Conservation (phyloP, 2,888 invertebrate genomes). For the Theristus sp. region DNA sequence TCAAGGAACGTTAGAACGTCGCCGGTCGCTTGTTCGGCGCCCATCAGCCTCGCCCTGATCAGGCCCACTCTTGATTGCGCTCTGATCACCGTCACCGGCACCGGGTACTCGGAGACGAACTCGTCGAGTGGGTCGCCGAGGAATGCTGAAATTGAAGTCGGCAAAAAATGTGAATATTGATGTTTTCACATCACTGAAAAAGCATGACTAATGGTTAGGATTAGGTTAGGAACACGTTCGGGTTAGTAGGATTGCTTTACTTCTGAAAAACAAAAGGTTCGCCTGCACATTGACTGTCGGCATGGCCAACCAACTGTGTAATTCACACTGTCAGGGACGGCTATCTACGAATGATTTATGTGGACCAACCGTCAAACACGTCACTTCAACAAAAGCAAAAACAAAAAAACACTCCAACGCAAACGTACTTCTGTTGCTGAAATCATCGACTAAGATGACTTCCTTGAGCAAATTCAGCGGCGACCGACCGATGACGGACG, state of each 20-base stretch:
- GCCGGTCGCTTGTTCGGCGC: conserved; percentile 67
- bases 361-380: no score
- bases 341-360: no score
- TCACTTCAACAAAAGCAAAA: no score
- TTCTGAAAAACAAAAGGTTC: no score
- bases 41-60: conserved; percentile 78
- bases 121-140: conserved; percentile 69
- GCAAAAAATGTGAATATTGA: no score
- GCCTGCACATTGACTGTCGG: no score
- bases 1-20: conserved; percentile 85
- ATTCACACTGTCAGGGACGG: no score
- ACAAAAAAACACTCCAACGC: not conserved
- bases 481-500: conserved; percentile 88
- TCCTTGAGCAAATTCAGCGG: conserved; percentile 69
- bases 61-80: conserved; percentile 82
- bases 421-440: conserved; percentile 48
- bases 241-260: no score
- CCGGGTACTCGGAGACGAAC: conserved; percentile 64
- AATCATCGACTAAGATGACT: conserved; percentile 91
- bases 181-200: no score
- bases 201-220: no score
- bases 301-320: no score
- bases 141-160: conserved; percentile 60
- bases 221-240: no score
- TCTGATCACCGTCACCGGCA: conserved; percentile 53